Evolutionary conservation across 2,888 invertebrate species (phyloP).

Genomic region (Cecidostiba fungosa): DNA sequence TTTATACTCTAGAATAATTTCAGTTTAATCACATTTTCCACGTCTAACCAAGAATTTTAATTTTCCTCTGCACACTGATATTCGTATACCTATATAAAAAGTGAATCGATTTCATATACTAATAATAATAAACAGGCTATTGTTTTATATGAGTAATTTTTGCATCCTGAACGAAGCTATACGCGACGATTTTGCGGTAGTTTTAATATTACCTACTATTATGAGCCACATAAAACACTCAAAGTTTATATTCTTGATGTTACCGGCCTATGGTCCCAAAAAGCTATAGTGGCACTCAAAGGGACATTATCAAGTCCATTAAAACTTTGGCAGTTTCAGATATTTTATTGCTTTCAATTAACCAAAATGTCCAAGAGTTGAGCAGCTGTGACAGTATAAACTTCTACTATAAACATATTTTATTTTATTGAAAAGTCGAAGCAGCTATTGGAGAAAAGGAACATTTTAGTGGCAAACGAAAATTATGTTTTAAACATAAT

Average conservation of each 20-base stretch:
- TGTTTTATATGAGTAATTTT: too few relatives aligned
- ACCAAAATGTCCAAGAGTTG: conserved; percentile 22
- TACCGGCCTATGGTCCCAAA: not conserved
- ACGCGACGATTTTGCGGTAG: not conserved
- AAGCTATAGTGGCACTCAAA: conserved; percentile 3
- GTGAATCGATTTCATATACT: too few relatives aligned
- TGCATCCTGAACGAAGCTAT: not conserved
- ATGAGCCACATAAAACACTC: not conserved
- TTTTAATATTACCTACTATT: not conserved
- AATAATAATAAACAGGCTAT: too few relatives aligned
- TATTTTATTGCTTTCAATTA: conserved; percentile 30
- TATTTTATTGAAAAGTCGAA: not conserved
- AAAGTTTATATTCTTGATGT: not conserved
- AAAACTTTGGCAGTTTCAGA: conserved; percentile 20
- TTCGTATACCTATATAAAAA: too few relatives aligned
- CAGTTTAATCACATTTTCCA: not conserved
- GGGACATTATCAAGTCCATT: conserved; percentile 21
- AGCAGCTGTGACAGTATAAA: conserved; percentile 21
- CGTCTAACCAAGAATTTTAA: not conserved
- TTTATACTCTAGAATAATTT: not conserved
- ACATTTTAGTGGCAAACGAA: not conserved
- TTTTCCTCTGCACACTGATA: too few relatives aligned
- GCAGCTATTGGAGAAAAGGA: not conserved
- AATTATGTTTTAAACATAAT: too few relatives aligned
- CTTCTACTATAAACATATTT: conserved; percentile 19